Conservation (phyloP, 2,888 invertebrate genomes). For the Pollenia angustigena region DNA sequence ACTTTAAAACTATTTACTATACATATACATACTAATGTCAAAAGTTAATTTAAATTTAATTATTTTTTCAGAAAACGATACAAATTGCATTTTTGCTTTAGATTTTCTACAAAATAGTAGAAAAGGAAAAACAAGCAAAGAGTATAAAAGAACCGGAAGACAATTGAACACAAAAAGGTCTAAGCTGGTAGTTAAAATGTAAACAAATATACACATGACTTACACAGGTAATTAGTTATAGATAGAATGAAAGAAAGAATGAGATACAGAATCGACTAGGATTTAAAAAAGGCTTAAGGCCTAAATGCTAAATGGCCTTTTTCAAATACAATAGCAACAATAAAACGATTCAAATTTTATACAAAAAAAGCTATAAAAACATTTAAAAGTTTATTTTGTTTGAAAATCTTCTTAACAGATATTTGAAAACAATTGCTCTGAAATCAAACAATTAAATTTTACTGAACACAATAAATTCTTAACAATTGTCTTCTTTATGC, state of each 20-base stretch:
- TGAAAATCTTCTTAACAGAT: background rate
- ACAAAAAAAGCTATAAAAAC: background rate
- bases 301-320: background rate
- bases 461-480: too few relatives aligned
- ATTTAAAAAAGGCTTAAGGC: constrained; percentile 4
- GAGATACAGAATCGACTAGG: background rate
- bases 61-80: constrained; percentile 28
- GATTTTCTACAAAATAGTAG: too few relatives aligned
- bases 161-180: background rate
- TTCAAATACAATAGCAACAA: constrained; percentile 11
- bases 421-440: background rate
- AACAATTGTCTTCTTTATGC: too few relatives aligned
- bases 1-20: background rate
- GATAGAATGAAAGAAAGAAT: too few relatives aligned
- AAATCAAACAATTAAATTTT: too few relatives aligned
- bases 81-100: too few relatives aligned
- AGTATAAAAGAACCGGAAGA: background rate
- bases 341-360: background rate
- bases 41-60: constrained; percentile 63
- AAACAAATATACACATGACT: constrained; percentile 16
- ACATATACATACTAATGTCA: constrained; percentile 20
- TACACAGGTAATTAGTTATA: constrained; percentile 9
- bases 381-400: background rate
- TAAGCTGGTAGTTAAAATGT: background rate
- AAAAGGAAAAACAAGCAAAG: background rate